Base-by-base conservation (phyloP, 1,140 invertebrate species). In the Oncopodura yosiiana region DNA sequence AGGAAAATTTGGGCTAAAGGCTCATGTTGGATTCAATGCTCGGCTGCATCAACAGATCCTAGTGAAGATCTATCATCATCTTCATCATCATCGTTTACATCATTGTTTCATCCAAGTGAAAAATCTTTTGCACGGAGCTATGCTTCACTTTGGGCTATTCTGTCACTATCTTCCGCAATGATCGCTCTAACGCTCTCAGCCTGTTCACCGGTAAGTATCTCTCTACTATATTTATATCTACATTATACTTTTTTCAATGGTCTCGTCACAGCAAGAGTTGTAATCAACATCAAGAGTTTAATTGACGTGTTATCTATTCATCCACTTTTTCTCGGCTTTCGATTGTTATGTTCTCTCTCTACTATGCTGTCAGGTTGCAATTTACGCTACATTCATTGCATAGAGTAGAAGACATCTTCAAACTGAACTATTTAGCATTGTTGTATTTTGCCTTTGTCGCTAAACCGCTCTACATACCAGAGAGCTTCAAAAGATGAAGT, bases 181-280 rank as follows among this genome's bases (percentile, higher is more conserved):
- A 51, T 60, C 45, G 62, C 52, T 23, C 43, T 63, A 4, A 45
- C 46, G 24, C 50, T 60, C 30, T 55, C 58, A 19, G 37, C 52
- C 21, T 57, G 59, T 24, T 60, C 56, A 26, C 51, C 55, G 55
- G 62, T 63, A 58, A 62, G 56, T 30, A 51, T 27, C 8, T 29
- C 34, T 44, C 37, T 49, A 54, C 46, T 54, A 48, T 30, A 54
- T 45, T 44, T 54, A 48, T 54, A 49, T 49, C 36, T 23, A 5
- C 38, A 49, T 49, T 23, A 9, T 16, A 8, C 19, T 34, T 6
- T 19, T 34, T 14, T 23, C n/a, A 16, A 14, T 18, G 1, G 29
- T 24, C 29, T n/a, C 26, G 23, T 19, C 26, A 16, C 30, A 23
- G 29, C 23, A n/a, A 18, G 16, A 12, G 11, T 18, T 45, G 2